Evolutionary conservation across 2,888 invertebrate species (phyloP).

Genomic region (Dynastes maya): DNA sequence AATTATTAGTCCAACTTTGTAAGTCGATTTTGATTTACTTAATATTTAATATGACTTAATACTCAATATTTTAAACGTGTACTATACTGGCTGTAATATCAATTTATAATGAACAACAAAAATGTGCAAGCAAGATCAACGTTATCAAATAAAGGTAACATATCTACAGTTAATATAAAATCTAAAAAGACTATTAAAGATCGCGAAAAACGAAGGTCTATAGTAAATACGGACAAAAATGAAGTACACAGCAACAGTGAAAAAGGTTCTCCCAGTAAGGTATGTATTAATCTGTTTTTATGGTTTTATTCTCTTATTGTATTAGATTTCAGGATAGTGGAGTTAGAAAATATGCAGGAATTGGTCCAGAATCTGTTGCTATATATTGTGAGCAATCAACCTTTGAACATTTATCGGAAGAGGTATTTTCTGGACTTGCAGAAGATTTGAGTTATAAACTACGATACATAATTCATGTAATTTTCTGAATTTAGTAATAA

Average conservation of each 20-base stretch:
- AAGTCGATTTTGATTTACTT: no score
- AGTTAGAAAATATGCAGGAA: slow-evolving; percentile 65
- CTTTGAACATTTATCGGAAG: slow-evolving; percentile 64
- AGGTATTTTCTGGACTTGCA: slow-evolving; percentile 63
- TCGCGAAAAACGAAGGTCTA: slow-evolving; percentile 63
- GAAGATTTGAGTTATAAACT: slow-evolving; percentile 69
- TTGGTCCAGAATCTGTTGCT: slow-evolving; percentile 64
- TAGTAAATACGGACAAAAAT: slow-evolving; percentile 55
- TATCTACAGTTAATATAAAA: slow-evolving; percentile 57
- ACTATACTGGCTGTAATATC: neutral
- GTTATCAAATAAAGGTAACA: slow-evolving; percentile 44
- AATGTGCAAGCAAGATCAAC: slow-evolving; percentile 44
- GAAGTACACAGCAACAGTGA: slow-evolving; percentile 58
- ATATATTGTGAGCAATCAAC: slow-evolving; percentile 66
- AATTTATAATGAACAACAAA: slow-evolving; percentile 36
- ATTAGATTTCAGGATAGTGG: slow-evolving; percentile 58
- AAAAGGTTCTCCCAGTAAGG: slow-evolving; percentile 64
- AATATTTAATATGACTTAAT: no score
- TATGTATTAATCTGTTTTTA: slow-evolving; percentile 50
- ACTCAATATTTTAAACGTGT: no score
- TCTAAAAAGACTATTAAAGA: slow-evolving; percentile 63
- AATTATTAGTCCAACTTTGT: no score
- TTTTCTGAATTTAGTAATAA: slow-evolving; percentile 41
- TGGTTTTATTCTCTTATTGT: neutral
- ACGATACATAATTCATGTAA: slow-evolving; percentile 67